Evolutionary conservation across 2,888 invertebrate species (phyloP).

Genomic region (Metopia argyrocephala): DNA sequence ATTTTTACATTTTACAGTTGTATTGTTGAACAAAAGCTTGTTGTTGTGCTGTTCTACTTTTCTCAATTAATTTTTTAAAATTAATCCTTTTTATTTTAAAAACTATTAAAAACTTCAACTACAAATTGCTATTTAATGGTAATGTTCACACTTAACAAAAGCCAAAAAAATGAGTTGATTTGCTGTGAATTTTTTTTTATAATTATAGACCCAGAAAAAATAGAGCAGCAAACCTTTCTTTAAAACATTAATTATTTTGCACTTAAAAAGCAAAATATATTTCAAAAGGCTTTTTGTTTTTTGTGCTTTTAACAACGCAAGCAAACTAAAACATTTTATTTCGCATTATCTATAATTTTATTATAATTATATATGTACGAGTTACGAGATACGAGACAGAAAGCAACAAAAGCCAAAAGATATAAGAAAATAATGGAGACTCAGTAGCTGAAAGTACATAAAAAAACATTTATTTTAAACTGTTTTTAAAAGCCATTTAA

Average conservation of each 20-base stretch:
- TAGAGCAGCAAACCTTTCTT: slow-evolving; percentile 47
- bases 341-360: slow-evolving; percentile 50
- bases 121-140: slow-evolving; percentile 58
- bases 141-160: slow-evolving; percentile 28
- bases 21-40: no score
- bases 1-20: no score
- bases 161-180: background rate
- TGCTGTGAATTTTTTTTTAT: background rate
- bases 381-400: background rate
- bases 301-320: background rate
- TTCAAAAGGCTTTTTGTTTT: slow-evolving; percentile 4
- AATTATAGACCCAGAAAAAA: slow-evolving; percentile 12
- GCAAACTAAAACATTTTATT: slow-evolving; percentile 21
- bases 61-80: no score
- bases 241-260: slow-evolving; percentile 54
- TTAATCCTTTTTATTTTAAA: no score
- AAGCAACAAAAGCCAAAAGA: background rate
- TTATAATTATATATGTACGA: slow-evolving; percentile 46
- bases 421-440: background rate
- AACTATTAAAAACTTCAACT: no score
- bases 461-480: background rate
- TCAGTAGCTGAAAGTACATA: background rate
- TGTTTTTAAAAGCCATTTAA: slow-evolving; percentile 59
- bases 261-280: slow-evolving; percentile 41
- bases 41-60: no score